These are phyloP conservation scores for Bembecia ichneumoniformis DNA, from an alignment of 2,888 invertebrate genomes.

Conservation along the genomic window DNA sequence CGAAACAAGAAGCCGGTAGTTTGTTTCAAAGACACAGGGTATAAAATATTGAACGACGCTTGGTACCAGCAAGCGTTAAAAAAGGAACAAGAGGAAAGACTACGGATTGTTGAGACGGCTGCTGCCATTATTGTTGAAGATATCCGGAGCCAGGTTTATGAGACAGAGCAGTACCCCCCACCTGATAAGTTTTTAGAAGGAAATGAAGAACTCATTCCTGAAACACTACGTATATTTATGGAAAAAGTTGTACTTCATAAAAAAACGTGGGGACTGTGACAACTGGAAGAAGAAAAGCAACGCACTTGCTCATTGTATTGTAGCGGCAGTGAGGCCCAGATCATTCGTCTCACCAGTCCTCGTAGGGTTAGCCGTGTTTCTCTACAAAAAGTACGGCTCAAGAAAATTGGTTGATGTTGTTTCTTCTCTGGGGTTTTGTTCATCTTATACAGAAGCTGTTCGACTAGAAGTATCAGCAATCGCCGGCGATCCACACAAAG, in stretches of 20 bases:
- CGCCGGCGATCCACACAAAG: background rate
- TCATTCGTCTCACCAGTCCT: too few relatives aligned
- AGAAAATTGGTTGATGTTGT: constrained; percentile 6
- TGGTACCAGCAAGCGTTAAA: constrained; percentile 31
- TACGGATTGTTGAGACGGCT: background rate
- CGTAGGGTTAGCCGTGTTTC: too few relatives aligned
- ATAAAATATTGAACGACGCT: constrained; percentile 25
- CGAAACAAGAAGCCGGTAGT: constrained; percentile 2
- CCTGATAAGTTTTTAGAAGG: background rate
- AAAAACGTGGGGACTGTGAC: constrained; percentile 6
- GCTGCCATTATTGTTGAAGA: background rate
- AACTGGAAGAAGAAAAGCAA: too few relatives aligned
- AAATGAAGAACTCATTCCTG: background rate
- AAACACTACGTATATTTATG: background rate
- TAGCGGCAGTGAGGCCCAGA: too few relatives aligned
- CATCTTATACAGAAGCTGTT: constrained; percentile 4
- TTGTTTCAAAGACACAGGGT: background rate
- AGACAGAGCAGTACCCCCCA: background rate
- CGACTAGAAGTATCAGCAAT: constrained; percentile 15
- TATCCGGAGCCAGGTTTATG: background rate
- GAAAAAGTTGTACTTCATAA: background rate
- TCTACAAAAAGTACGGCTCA: too few relatives aligned
- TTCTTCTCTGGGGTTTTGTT: constrained; percentile 6
- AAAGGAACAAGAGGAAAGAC: constrained; percentile 19
- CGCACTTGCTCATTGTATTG: too few relatives aligned